A percentile compares a stretch with the other conserved stretches of the same genome.
phyloP scores from a whole-genome alignment of 1,140 invertebrate species.

The Physella acuta region DNA sequence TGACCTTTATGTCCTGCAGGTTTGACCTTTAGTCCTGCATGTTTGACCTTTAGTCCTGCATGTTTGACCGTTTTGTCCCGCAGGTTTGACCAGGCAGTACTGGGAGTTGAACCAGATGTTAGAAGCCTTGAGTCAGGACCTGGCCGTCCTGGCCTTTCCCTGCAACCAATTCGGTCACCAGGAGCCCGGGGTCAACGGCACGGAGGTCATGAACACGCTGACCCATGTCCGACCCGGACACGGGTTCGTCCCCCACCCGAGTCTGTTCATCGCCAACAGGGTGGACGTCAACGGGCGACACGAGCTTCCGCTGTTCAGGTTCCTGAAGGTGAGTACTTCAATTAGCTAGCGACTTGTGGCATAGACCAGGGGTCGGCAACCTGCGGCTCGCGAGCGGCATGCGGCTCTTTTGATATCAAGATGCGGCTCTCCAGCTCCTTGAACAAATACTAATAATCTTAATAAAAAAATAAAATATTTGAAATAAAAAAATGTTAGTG shows the following conservation, averaged over 20 bases:
- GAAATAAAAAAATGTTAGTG: no score
- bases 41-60: not conserved
- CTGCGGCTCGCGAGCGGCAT: no score
- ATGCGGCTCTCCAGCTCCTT: no score
- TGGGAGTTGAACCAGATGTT: slow-evolving; percentile 7
- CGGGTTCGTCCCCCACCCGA: slow-evolving; percentile 62
- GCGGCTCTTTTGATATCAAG: no score
- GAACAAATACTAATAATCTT: no score
- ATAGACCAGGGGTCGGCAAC: no score
- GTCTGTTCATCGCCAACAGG: slow-evolving; percentile 60
- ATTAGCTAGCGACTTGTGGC: no score
- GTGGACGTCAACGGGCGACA: slow-evolving; percentile 64
- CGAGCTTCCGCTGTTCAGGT: slow-evolving; percentile 63
- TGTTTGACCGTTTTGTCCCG: not conserved
- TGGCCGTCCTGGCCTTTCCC: not conserved
- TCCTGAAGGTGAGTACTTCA: slow-evolving; percentile 65
- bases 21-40: not conserved
- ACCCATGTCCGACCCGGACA: slow-evolving; percentile 64
- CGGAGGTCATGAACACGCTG: slow-evolving; percentile 63
- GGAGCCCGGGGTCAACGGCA: slow-evolving; percentile 37
- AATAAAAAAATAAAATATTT: no score
- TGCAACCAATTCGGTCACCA: slow-evolving; percentile 7
- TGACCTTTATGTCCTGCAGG: not conserved
- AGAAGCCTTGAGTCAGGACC: no score
- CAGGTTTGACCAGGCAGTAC: not conserved